Evolutionary conservation across 2,888 invertebrate species (phyloP), one percentile per base, ranked within the genome.

Genomic region (Campopleginae sp.): DNA sequence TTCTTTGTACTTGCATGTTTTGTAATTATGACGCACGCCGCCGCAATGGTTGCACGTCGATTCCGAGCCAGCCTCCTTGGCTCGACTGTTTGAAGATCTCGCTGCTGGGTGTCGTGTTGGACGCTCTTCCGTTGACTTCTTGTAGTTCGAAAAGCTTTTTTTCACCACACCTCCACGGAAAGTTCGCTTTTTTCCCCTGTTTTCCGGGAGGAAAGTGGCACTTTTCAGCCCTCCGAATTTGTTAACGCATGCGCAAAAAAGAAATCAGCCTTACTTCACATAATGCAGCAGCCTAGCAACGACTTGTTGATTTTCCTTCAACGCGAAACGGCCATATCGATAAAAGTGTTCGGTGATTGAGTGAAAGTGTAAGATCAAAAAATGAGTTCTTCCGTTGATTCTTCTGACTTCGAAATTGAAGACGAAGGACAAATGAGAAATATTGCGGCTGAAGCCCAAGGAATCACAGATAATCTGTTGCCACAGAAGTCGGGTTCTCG

Each of bases 1-100:
- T n/a, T 66, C 51, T 42, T 66, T 77, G 23, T 77, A 48, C 66
- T 66, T 51, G 51, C 77, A 77, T 33, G 12, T 48, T 46, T 38
- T 54, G 23, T 27, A 77, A 14, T 65, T 77, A n/a, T 77, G 77
- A 17, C 42, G 48, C 33, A 51, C 33, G 6, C 76, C 77, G 7
- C 66, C 66, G 38, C 66, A 77, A 23, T 77, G 77, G 23, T 42
- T 66, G 27, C 77, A 77, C 14, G 46, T 7, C n/a, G 48, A 51
- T n/a, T 48, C 19, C 19, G 31, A 51, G 19, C n/a, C 23, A 51
- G 68, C 46, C 51, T 33, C 51, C 71, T 71, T 51, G 33, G 51
- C 48, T 51, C 51, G 51, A 19, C 51, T 51, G 10, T 19, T 33
- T 8, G 71, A 71, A 33, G 38, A 33, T 54, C 31, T 71, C 42